A percentile compares a stretch with the other conserved stretches of the same genome.
These are phyloP conservation scores for Baronia brevicornis DNA, from an alignment of 2,888 invertebrate species.

Conservation along the genomic window DNA sequence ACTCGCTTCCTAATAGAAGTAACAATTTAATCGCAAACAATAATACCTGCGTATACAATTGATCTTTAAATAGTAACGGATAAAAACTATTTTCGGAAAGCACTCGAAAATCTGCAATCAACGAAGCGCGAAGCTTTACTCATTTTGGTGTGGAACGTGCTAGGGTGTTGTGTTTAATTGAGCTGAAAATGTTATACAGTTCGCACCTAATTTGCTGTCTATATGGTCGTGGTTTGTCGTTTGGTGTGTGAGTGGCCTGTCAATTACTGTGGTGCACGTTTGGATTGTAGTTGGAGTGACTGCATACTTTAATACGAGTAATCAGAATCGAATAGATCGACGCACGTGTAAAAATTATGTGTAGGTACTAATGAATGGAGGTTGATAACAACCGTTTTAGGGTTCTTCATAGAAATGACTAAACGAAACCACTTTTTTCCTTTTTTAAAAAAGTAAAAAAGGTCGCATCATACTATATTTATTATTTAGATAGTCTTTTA, in stretches of 20 bases:
- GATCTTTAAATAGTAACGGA: constrained; percentile 2
- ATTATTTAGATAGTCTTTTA: too few species aligned
- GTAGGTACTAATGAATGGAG: too few species aligned
- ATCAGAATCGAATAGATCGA: neutral
- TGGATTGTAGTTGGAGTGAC: constrained; percentile 3
- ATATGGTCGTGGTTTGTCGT: constrained; percentile 24
- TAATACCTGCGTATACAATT: constrained; percentile 10
- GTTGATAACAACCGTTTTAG: too few species aligned
- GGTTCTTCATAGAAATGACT: too few species aligned
- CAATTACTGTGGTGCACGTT: too few species aligned
- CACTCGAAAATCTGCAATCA: constrained; percentile 18
- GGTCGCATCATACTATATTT: too few species aligned
- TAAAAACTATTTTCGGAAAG: constrained; percentile 16
- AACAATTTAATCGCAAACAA: constrained; percentile 10
- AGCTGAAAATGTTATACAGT: constrained; percentile 42
- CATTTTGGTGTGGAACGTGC: constrained; percentile 41
- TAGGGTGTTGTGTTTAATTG: constrained; percentile 45
- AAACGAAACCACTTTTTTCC: too few species aligned
- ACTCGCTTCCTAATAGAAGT: constrained; percentile 4
- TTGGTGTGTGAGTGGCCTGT: constrained; percentile 20
- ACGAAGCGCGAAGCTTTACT: constrained; percentile 33
- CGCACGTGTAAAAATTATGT: too few species aligned
- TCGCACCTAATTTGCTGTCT: constrained; percentile 40
- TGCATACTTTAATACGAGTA: constrained; percentile 2
- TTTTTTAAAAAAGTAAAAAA: too few species aligned